A percentile compares a stretch with the other conserved stretches of the same genome.
phyloP scores from a whole-genome alignment of 1,140 invertebrate species.

The Drosophila mauritiana region DNA sequence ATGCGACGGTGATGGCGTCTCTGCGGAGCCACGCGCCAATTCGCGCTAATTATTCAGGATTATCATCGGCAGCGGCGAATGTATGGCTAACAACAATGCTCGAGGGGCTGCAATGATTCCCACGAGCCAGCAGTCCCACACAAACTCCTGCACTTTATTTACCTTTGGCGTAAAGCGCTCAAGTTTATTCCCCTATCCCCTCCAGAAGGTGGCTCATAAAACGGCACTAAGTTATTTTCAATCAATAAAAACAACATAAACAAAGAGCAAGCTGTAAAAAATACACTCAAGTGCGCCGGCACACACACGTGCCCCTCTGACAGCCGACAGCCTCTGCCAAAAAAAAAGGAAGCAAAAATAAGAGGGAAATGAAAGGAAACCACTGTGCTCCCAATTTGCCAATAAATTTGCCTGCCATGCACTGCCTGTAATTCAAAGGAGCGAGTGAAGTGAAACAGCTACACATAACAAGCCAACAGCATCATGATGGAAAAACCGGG shows the following conservation, averaged over 20 bases:
- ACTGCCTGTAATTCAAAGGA: conserved; percentile 71
- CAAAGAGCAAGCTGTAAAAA: conserved; percentile 79
- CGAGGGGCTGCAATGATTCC: conserved; percentile 27
- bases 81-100: conserved; percentile 10
- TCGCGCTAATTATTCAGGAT: conserved; percentile 61
- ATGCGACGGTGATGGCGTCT: conserved; percentile 15
- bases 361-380: conserved; percentile 50
- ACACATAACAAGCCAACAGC: conserved; percentile 8
- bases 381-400: conserved; percentile 80
- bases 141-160: conserved; percentile 63
- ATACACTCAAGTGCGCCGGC: conserved; percentile 61
- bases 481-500: neutral
- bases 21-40: conserved; percentile 43
- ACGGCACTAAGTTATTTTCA: conserved; percentile 81
- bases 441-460: conserved; percentile 34
- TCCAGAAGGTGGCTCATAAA: conserved; percentile 57
- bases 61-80: conserved; percentile 17
- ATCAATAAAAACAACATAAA: conserved; percentile 83
- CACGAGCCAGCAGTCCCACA: neutral
- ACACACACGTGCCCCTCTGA: conserved; percentile 12
- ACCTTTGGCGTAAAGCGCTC: conserved; percentile 74
- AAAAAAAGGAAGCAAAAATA: neutral
- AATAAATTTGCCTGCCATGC: conserved; percentile 80
- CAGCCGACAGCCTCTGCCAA: neutral
- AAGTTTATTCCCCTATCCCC: conserved; percentile 53